phyloP scores from a whole-genome alignment of 2,888 invertebrate genomes.

The Tupiocoris notatus region DNA sequence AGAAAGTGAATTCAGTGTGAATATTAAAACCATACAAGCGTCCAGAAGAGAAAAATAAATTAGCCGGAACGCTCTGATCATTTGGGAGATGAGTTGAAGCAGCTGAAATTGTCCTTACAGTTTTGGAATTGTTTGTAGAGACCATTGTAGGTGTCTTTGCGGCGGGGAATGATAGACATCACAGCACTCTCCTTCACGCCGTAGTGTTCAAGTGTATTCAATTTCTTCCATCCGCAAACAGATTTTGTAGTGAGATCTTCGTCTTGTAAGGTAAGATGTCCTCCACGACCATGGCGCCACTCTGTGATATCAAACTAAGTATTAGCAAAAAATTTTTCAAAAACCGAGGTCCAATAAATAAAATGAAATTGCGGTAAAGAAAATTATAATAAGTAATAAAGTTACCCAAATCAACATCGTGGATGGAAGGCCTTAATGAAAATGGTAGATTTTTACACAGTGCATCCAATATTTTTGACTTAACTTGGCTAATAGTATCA shows the following conservation, averaged over 20 bases:
- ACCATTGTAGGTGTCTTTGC: constrained; percentile 79
- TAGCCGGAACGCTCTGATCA: too few species aligned
- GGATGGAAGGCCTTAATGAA: constrained; percentile 87
- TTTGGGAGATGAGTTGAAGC: too few species aligned
- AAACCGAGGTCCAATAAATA: neutral
- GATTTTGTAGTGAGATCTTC: constrained; percentile 88
- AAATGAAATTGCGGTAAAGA: neutral
- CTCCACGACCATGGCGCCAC: constrained; percentile 91
- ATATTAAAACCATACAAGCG: too few species aligned
- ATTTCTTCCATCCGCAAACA: constrained; percentile 80
- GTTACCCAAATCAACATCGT: constrained; percentile 85
- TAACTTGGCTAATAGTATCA: constrained; percentile 98
- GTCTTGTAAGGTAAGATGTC: constrained; percentile 87
- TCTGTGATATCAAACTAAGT: constrained; percentile 61
- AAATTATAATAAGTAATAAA: constrained; percentile 1
- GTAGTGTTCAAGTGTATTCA: constrained; percentile 91
- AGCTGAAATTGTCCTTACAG: constrained; percentile 60
- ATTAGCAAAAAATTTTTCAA: neutral
- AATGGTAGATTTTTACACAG: constrained; percentile 96
- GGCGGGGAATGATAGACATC: constrained; percentile 86
- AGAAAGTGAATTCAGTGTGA: too few species aligned
- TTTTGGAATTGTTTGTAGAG: constrained; percentile 84
- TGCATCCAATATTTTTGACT: constrained; percentile 94
- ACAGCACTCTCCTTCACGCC: constrained; percentile 92
- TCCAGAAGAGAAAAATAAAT: too few species aligned